Base-by-base conservation (phyloP, 1,140 invertebrate genomes). In the Conus betulinus region DNA sequence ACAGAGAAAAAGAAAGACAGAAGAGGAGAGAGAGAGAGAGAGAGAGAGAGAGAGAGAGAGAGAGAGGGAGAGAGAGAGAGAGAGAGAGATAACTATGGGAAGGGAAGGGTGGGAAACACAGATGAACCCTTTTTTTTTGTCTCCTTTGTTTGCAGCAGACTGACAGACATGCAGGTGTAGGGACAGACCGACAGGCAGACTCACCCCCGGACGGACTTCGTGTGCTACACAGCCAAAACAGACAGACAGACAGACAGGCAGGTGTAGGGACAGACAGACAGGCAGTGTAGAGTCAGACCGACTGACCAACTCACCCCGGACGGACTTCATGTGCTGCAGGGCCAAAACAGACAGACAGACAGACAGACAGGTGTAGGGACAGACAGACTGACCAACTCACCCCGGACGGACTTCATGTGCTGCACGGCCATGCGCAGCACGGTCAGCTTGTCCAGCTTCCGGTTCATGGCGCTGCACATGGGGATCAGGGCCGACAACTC, bases 361-460 rank as follows among this genome's bases (percentile, higher is more conserved):
- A 60, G 57, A 60, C 57, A 60, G 57, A 60, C 57, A 60, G 98
- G 94, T 99, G 98, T 1, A 99, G 98, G 0, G 98, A 98, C 98
- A 99, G 98, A 3, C 98, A 95, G 3, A 99, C 95, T 5, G 57
- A 60, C 57, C 8, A 53, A 85, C 84, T 88, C 89, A 95, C 94
- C 93, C 91, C 92, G 89, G 10, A 95, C 78, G 55, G 93, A 92
- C 85, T 98, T 98, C 89, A 99, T 95, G 94, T 99, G 98, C 94
- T 99, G 98, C 2, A 99, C 98, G 0, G 98, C 98, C 98, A 99
- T 98, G 3, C 98, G 95, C 4, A 99, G 95, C 5, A 99, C 98
- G 0, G 98, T 99, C 84, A 99, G 95, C 94, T 99, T 99, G 95
- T 99, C 98, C 89, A 99, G 95, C 95, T 99, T 99, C 27, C 98